Evolutionary conservation across 2,113 vertebrate species (phyloP).

Genomic region (Ptyas mucosa): DNA sequence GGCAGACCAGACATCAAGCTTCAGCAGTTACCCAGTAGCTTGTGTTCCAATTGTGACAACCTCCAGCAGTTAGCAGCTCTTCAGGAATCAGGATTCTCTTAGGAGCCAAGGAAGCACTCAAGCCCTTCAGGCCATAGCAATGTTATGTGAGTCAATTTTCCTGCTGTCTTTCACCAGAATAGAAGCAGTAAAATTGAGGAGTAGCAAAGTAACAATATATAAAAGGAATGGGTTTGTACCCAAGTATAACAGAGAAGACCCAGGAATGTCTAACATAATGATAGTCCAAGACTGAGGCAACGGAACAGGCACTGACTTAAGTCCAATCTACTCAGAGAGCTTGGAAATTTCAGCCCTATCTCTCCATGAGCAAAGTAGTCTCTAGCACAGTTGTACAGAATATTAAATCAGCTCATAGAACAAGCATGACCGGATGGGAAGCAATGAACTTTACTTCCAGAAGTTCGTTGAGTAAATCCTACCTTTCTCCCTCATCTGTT

Average conservation of each 20-base stretch:
- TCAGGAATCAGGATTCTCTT: background rate
- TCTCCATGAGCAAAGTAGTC: background rate
- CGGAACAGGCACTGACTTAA: background rate
- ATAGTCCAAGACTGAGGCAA: background rate
- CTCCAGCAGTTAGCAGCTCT: background rate
- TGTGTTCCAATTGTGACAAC: background rate
- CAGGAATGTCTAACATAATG: background rate
- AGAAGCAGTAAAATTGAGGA: background rate
- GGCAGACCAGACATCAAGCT: background rate
- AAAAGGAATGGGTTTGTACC: background rate
- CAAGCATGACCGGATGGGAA: background rate
- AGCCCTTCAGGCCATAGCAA: background rate
- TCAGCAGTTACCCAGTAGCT: background rate
- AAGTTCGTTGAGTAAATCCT: background rate
- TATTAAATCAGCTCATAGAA: background rate
- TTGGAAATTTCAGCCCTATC: background rate
- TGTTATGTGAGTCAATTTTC: background rate
- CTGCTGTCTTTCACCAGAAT: background rate
- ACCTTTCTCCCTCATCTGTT: too few relatives aligned
- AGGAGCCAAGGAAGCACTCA: background rate
- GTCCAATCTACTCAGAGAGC: background rate
- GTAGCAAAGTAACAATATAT: background rate
- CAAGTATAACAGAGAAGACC: background rate
- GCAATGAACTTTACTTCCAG: background rate
- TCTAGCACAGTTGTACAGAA: background rate